Evolutionary conservation across 1,140 invertebrate genomes (phyloP), one percentile per base, ranked within the genome.

Genomic region (Telenomus remus): DNA sequence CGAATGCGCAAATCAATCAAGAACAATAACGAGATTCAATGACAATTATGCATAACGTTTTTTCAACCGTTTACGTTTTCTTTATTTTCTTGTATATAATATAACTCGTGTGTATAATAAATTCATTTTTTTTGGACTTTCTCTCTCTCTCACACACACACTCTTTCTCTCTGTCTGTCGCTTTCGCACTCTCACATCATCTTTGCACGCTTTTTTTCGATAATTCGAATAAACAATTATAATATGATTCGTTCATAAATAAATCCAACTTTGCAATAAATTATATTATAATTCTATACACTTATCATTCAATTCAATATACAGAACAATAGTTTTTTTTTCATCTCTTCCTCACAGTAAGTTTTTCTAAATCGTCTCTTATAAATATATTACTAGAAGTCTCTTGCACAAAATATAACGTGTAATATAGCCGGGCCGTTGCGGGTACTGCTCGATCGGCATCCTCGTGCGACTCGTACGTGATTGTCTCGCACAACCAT

Each of bases 221-320:
- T 13, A 44, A 44, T 44, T 11, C n/a, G 13, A 13, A 44, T 42
- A 14, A 12, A 71, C 35, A 64, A 71, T 51, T 50, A 71, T 53
- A 27, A 27, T 35, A 71, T 64, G 63, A 63, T 50, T 56, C 57
- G 33, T 70, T 43, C 19, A 71, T 64, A 64, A 71, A 63, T 63
- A 71, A 71, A 64, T 71, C 42, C 53, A 71, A 57, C 59, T 43
- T 63, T 64, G 59, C 53, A 71, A 64, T 71, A 71, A 71, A 64
- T 69, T 69, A 69, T 69, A 69, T 27, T 64, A 71, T 56, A 71
- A 71, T 64, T 63, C 59, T 71, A 64, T 71, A 71, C 68, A 64
- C 59, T 57, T 54, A 60, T 60, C 59, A 42, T 56, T 71, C 59
- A 71, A 53, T 57, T 15, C 57, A 71, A 71, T 71, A 71, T 71